Conservation (phyloP, 1,140 invertebrate genomes). For the Eciton burchellii region DNA sequence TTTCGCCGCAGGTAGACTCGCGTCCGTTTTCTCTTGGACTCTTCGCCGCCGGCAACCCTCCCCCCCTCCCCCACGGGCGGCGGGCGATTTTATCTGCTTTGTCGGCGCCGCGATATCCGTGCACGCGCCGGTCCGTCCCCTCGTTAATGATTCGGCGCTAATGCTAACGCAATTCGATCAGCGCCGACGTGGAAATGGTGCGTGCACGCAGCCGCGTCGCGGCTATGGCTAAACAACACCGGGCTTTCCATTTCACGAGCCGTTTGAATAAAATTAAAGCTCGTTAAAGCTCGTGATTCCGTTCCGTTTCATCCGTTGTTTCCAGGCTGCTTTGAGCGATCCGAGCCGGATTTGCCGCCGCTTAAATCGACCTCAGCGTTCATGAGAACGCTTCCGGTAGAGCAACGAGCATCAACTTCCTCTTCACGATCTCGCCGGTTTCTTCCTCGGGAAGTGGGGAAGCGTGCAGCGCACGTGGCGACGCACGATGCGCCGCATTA, state of each 20-base stretch:
- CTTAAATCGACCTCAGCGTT: neutral
- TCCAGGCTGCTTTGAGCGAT: neutral
- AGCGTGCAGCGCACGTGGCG: too few relatives aligned
- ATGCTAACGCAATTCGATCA: constrained; percentile 58
- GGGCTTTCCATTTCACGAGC: constrained; percentile 25
- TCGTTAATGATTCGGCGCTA: constrained; percentile 56
- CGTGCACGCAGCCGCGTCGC: constrained; percentile 35
- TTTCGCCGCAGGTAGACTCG: too few relatives aligned
- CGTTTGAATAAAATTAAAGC: constrained; percentile 39
- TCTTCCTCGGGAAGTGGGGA: too few relatives aligned
- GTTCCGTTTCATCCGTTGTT: constrained; percentile 12
- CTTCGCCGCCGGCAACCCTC: too few relatives aligned
- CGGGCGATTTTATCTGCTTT: constrained; percentile 49
- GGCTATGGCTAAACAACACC: neutral
- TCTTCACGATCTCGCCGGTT: too few relatives aligned
- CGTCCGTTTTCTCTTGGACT: too few relatives aligned
- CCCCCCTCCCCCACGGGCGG: constrained; percentile 12
- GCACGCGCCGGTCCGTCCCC: constrained; percentile 28
- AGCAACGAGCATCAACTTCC: neutral
- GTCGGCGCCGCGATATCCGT: constrained; percentile 49
- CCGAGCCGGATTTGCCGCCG: neutral
- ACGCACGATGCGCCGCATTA: too few relatives aligned
- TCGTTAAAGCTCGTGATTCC: neutral
- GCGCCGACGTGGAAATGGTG: constrained; percentile 29
- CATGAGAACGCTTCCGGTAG: neutral